Conservation (phyloP, 2,797 vertebrate species). For the Cynopterus sphinx region DNA sequence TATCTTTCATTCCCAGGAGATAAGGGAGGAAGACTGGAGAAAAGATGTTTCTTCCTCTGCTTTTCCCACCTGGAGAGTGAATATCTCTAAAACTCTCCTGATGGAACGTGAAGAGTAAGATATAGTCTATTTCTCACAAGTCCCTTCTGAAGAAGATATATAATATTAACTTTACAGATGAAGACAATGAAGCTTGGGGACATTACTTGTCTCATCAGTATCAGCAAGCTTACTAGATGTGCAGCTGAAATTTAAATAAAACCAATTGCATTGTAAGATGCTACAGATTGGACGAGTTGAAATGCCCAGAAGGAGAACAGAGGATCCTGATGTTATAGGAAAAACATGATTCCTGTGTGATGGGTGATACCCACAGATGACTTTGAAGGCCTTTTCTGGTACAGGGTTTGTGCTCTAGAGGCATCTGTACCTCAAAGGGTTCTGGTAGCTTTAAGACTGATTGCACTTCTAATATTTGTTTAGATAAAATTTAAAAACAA, state of each 20-base stretch:
- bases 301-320: neutral
- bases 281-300: neutral
- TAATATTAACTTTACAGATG: neutral
- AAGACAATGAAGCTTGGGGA: neutral
- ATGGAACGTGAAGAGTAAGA: neutral
- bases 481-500: neutral
- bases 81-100: neutral
- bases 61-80: neutral
- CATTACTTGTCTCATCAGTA: neutral
- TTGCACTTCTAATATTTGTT: neutral
- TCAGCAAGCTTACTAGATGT: neutral
- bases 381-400: neutral
- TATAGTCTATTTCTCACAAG: neutral
- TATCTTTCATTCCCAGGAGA: neutral
- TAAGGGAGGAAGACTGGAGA: neutral
- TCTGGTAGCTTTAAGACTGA: neutral
- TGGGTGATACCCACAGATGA: neutral
- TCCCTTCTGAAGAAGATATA: neutral
- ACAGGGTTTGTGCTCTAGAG: neutral
- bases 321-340: neutral
- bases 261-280: neutral
- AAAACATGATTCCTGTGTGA: neutral
- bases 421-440: neutral
- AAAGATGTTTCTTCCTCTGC: neutral
- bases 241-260: neutral